These are phyloP conservation scores for Tetragonisca angustula DNA, from an alignment of 2,888 invertebrate genomes.

Conservation along the genomic window DNA sequence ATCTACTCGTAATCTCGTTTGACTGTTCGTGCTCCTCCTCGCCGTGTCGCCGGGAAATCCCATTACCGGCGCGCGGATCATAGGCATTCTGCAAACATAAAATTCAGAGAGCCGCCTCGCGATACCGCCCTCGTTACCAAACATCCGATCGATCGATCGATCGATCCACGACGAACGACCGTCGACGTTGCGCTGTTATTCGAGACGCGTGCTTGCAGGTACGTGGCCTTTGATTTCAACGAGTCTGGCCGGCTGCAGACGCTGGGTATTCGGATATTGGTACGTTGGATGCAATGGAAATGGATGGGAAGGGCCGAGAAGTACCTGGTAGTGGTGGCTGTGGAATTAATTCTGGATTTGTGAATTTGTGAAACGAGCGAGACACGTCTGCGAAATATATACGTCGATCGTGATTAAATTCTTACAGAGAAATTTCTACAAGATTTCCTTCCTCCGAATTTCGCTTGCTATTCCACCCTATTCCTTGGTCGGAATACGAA, in stretches of 20 bases:
- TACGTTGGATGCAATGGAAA: background rate
- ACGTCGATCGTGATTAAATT: too few relatives aligned
- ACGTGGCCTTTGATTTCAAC: background rate
- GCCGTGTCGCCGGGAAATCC: conserved; percentile 59
- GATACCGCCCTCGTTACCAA: background rate
- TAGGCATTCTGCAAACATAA: conserved; percentile 54
- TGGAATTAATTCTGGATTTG: too few relatives aligned
- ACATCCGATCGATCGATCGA: conserved; percentile 32
- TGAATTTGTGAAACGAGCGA: too few relatives aligned
- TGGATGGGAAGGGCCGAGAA: background rate
- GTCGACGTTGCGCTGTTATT: background rate
- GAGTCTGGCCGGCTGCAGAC: background rate
- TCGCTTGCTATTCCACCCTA: too few relatives aligned
- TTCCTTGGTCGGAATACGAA: background rate
- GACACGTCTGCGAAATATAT: too few relatives aligned
- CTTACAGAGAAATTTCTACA: too few relatives aligned
- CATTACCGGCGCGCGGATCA: conserved; percentile 55
- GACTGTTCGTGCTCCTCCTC: conserved; percentile 43
- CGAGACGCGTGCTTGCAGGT: background rate
- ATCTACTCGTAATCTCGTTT: conserved; percentile 65
- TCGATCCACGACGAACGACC: background rate
- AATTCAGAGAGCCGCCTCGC: conserved; percentile 37
- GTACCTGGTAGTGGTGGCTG: too few relatives aligned
- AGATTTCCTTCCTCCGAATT: background rate
- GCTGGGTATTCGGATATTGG: background rate